phyloP scores from a whole-genome alignment of 2,888 invertebrate genomes.

The Stenurella melanura region DNA sequence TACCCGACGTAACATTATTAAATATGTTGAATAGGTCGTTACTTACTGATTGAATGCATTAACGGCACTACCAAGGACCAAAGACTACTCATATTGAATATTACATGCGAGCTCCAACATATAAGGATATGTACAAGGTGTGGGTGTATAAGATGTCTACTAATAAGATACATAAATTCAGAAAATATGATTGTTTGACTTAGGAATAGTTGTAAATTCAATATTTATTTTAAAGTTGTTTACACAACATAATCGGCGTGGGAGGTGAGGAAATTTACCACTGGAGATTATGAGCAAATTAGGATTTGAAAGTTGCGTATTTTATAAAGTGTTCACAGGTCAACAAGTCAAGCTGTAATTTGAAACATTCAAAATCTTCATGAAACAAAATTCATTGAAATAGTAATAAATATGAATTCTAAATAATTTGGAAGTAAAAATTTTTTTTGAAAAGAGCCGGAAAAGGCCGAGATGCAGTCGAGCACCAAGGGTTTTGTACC shows the following conservation, averaged over 20 bases:
- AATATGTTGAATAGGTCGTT: slow-evolving; percentile 26
- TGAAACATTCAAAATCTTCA: background rate
- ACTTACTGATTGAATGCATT: slow-evolving; percentile 11
- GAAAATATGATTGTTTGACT: slow-evolving; percentile 31
- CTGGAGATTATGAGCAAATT: background rate
- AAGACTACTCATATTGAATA: slow-evolving; percentile 17
- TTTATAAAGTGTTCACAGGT: background rate
- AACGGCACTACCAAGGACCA: slow-evolving; percentile 23
- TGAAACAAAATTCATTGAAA: no score
- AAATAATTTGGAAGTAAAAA: no score
- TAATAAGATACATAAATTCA: slow-evolving; percentile 20
- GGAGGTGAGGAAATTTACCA: slow-evolving; percentile 3
- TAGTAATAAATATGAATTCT: no score
- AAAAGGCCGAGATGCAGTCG: no score
- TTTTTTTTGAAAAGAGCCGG: no score
- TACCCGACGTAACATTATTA: slow-evolving; percentile 12
- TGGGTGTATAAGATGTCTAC: slow-evolving; percentile 12
- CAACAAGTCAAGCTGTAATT: background rate
- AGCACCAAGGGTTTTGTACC: no score
- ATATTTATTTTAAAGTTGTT: slow-evolving; percentile 27
- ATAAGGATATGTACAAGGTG: slow-evolving; percentile 22
- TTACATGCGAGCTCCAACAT: slow-evolving; percentile 12
- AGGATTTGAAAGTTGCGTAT: background rate
- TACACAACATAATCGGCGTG: slow-evolving; percentile 16
- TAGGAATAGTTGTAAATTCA: slow-evolving; percentile 22